A percentile compares a stretch with the other conserved stretches of the same genome.
Conservation (phyloP, 2,888 invertebrate genomes). For the Rhopalosiphum nymphaeae region DNA sequence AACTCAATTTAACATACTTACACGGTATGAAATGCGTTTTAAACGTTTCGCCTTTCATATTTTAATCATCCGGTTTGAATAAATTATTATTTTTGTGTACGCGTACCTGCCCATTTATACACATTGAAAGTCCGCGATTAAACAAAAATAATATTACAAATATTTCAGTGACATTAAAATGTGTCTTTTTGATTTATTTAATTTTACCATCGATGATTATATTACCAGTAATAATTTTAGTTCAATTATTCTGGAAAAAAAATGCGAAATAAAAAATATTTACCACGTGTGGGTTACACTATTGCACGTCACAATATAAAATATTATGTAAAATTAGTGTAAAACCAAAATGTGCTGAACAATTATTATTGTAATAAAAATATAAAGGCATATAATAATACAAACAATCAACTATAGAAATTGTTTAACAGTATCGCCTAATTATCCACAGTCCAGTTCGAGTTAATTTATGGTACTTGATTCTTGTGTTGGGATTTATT, state of each 20-base stretch:
- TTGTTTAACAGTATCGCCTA: no score
- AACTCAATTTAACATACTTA: background rate
- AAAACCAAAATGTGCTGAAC: background rate
- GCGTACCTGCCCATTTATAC: background rate
- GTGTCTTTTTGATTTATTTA: background rate
- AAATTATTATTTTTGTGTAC: constrained; percentile 4
- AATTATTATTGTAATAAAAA: background rate
- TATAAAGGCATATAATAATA: background rate
- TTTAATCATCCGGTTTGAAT: background rate
- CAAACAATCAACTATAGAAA: background rate
- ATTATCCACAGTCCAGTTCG: no score
- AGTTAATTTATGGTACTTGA: background rate
- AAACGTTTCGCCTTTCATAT: background rate
- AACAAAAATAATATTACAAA: background rate
- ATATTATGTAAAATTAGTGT: background rate
- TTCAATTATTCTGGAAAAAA: background rate
- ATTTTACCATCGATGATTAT: background rate
- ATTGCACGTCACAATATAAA: background rate
- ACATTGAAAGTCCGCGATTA: background rate
- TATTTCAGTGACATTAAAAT: background rate
- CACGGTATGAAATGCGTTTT: background rate
- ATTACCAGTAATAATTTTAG: background rate
- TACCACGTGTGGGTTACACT: background rate
- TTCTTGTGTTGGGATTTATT: background rate
- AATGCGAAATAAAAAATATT: background rate